Evolutionary conservation across 2,113 vertebrate genomes (phyloP).

Genomic region (Pimephales promelas): DNA sequence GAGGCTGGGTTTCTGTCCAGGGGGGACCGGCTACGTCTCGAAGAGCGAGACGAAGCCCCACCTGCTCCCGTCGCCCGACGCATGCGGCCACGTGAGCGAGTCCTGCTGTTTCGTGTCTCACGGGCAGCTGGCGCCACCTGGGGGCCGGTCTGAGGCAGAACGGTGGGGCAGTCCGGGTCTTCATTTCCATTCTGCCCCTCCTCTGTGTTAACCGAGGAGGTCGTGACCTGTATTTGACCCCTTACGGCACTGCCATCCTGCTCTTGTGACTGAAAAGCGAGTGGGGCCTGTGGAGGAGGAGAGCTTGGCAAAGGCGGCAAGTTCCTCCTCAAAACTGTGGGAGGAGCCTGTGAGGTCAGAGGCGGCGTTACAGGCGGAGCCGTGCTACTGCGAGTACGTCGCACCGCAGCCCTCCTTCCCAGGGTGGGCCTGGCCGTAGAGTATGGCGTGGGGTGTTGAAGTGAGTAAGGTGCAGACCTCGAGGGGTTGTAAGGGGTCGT

Average conservation of each 20-base stretch:
- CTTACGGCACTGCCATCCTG: slow-evolving; percentile 62
- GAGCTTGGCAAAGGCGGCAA: slow-evolving; percentile 61
- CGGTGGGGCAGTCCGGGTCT: slow-evolving; percentile 66
- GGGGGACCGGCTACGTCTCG: slow-evolving; percentile 85
- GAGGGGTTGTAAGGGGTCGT: slow-evolving; percentile 50
- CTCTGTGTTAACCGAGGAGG: slow-evolving; percentile 61
- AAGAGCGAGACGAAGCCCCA: slow-evolving; percentile 76
- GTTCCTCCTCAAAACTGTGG: slow-evolving; percentile 63
- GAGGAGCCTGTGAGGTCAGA: slow-evolving; percentile 63
- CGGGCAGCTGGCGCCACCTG: slow-evolving; percentile 58
- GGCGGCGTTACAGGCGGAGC: slow-evolving; percentile 64
- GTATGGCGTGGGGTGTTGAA: slow-evolving; percentile 65
- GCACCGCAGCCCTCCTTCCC: slow-evolving; percentile 72
- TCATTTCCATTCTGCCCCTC: slow-evolving; percentile 66
- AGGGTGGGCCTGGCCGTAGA: slow-evolving; percentile 68
- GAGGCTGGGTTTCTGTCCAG: slow-evolving; percentile 73
- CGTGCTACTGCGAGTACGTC: slow-evolving; percentile 81
- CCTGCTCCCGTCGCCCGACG: slow-evolving; percentile 79
- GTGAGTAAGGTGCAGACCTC: slow-evolving; percentile 56
- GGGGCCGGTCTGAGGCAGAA: slow-evolving; percentile 59
- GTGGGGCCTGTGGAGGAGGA: slow-evolving; percentile 57
- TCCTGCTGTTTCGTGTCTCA: slow-evolving; percentile 80
- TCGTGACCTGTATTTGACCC: slow-evolving; percentile 56
- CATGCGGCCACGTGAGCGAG: slow-evolving; percentile 80
- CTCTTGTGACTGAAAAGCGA: slow-evolving; percentile 60